Base-by-base conservation (phyloP, 2,888 invertebrate genomes). In the Drosophila siamana region DNA sequence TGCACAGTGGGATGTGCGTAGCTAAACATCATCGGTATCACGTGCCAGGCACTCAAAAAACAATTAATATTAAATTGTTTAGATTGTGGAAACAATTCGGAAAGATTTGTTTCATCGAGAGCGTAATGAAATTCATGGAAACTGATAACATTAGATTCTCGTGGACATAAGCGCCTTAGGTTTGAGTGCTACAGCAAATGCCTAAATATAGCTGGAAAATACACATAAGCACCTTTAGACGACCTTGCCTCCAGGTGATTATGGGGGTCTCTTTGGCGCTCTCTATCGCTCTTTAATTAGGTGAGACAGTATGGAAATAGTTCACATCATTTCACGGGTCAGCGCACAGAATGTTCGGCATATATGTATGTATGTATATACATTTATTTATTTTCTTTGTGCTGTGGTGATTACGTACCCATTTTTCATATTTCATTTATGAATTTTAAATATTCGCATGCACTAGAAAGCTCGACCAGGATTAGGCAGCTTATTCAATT, bases 251-350 rank as follows among this genome's bases (percentile, higher is more conserved):
- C 36, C 38, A 16, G 51, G 41, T 54, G 60, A 69, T 61, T 65
- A 55, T 56, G 40, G 15, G 15, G n/a, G 16, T 6, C 16, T 5
- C 15, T 28, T 41, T 41, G 6, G 4, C 4, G 11, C n/a, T 1
- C 33, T n/a, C 33, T 4, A 4, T 33, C 33, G 19, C 19, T 33
- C n/a, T 33, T 28, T 26, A 22, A 46, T 40, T 47, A 4, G 9
- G 22, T 47, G 28, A 44, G 40, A 7, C 7, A 30, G 13, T 30
- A 19, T 41, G 38, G 26, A 61, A 61, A 65, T 43, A 55, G 41
- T 33, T 41, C 38, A 57, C 54, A 75, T 73, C 47, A 83, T 80
- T 83, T 78, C 74, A 70, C 84, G 67, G 74, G 65, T 83, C 66
- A 76, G 74, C 65, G 66, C 78, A 57, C 71, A 73, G 44, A 62